phyloP scores from a whole-genome alignment of 2,113 vertebrate genomes.

The Reinhardtius hippoglossoides region DNA sequence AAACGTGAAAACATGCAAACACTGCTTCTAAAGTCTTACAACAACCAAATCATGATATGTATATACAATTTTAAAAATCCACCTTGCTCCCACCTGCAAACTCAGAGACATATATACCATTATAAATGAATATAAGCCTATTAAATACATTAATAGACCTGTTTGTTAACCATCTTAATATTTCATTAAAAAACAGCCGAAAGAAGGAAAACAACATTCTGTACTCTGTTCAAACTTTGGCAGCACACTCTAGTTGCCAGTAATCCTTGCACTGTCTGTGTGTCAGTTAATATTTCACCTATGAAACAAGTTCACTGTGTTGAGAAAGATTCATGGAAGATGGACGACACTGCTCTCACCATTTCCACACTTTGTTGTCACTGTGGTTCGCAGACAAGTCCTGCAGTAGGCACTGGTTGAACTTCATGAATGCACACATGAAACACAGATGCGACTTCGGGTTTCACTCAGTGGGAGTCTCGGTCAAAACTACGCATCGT shows the following conservation, averaged over 20 bases:
- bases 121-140: too few relatives aligned
- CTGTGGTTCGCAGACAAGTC: conserved; percentile 34
- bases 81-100: too few relatives aligned
- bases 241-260: background rate
- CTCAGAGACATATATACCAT: too few relatives aligned
- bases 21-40: too few relatives aligned
- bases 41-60: too few relatives aligned
- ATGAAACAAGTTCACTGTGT: background rate
- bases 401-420: conserved; percentile 55
- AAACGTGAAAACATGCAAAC: too few relatives aligned
- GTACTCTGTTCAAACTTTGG: background rate
- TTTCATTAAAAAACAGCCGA: too few relatives aligned
- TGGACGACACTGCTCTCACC: conserved; percentile 64
- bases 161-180: too few relatives aligned
- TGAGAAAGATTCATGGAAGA: conserved; percentile 8
- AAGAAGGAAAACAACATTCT: too few relatives aligned
- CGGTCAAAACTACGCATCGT: conserved; percentile 25
- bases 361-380: conserved; percentile 72
- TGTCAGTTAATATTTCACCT: conserved; percentile 10
- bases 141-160: too few relatives aligned
- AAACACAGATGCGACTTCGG: conserved; percentile 34
- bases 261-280: background rate
- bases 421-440: conserved; percentile 78
- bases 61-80: too few relatives aligned
- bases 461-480: conserved; percentile 23